Evolutionary conservation across 2,113 vertebrate species (phyloP), one percentile per base, ranked within the genome.

Genomic region (Lutjanus erythropterus): DNA sequence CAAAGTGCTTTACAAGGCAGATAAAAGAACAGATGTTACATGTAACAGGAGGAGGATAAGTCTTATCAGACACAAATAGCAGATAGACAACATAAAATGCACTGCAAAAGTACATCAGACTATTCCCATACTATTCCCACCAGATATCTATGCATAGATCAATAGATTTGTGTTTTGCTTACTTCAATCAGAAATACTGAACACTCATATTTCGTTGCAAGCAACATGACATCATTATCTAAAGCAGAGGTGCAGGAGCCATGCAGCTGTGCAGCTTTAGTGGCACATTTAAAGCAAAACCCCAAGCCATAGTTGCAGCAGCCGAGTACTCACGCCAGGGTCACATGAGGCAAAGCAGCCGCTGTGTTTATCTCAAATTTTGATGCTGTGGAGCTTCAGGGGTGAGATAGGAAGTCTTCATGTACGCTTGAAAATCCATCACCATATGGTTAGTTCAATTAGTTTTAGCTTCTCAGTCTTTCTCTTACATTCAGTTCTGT

Each of bases 371-470:
- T 56, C 35, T 71, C 14, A 25, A 37, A 21, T 52, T 52, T 49
- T 59, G 47, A 62, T 25, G 39, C 47, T 33, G 19, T 42, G 5
- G n/a, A 60, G 68, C 81, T 64, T 50, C 62, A 68, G 76, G 76
- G 56, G 6, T 53, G n/a, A 70, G 56, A 27, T 29, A 52, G 64
- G 65, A 81, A 71, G 31, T 68, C 56, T 68, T 39, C 5, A 18
- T 53, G 27, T 78, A 66, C 14, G 5, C 44, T 42, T 77, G n/a
- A 58, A 85, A 53, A 62, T 65, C 44, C 31, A 31, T 71, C 41
- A 44, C 50, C 81, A 84, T 31, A 78, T 85, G 29, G 71, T 56
- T 53, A 60, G 60, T 58, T 59, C 41, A 5, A 58, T 56, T 53
- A 60, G 60, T 58, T 59, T 46, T 7, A 58, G 33, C 52, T 46